Evolutionary conservation across 1,140 invertebrate genomes (phyloP).

Genomic region (Drosophila asahinai): DNA sequence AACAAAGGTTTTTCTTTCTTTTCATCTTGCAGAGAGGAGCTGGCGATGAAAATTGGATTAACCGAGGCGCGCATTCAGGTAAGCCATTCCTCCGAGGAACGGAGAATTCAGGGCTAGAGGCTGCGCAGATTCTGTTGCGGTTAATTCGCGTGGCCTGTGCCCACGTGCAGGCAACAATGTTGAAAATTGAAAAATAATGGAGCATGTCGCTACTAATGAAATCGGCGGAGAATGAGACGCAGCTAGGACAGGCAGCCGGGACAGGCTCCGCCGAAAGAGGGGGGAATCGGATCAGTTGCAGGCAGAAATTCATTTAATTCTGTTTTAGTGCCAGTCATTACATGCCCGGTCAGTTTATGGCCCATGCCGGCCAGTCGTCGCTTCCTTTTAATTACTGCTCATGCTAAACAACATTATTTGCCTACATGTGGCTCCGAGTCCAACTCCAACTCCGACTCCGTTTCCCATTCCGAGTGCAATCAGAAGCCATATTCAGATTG

Average conservation of each 20-base stretch:
- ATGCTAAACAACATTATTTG: conserved; percentile 83
- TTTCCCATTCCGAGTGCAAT: conserved; percentile 50
- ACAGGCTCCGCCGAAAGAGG: not conserved
- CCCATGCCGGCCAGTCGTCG: conserved; percentile 5
- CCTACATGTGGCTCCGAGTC: conserved; percentile 56
- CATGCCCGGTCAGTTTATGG: conserved; percentile 48
- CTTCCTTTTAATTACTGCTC: conserved; percentile 71
- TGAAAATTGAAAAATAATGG: conserved; percentile 83
- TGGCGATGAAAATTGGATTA: conserved; percentile 98
- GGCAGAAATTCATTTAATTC: conserved; percentile 34
- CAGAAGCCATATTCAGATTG: conserved; percentile 72
- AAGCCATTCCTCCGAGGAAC: conserved; percentile 67
- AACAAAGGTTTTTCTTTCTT: conserved; percentile 22
- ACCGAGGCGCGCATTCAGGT: conserved; percentile 99
- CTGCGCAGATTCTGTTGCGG: conserved; percentile 49
- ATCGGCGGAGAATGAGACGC: conserved; percentile 29
- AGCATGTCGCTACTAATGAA: conserved; percentile 79
- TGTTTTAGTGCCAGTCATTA: conserved; percentile 67
- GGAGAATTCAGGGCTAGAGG: conserved; percentile 22
- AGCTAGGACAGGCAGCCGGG: conserved; percentile 13
- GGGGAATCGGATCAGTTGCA: not conserved
- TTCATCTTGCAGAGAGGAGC: conserved; percentile 92
- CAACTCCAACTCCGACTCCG: conserved; percentile 24
- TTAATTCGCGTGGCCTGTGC: conserved; percentile 64
- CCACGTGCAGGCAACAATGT: conserved; percentile 72